A percentile compares a stretch with the other conserved stretches of the same genome.
phyloP scores from a whole-genome alignment of 2,113 vertebrate genomes.

The Etia nguti region DNA sequence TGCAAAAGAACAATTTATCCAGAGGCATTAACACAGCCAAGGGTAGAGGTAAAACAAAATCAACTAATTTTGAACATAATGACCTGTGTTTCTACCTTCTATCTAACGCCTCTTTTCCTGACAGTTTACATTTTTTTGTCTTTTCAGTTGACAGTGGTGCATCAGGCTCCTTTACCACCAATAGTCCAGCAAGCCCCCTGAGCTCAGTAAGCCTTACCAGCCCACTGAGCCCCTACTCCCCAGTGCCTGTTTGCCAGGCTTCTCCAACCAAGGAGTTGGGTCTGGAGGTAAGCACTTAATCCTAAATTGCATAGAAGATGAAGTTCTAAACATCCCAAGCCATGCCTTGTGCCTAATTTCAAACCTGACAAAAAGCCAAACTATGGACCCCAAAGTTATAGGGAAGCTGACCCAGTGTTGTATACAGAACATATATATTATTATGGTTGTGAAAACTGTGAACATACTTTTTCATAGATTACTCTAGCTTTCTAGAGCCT shows the following conservation, averaged over 20 bases:
- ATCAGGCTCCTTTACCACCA: constrained; percentile 87
- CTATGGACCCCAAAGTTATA: constrained; percentile 18
- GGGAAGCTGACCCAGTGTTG: not conserved
- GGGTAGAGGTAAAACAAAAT: constrained; percentile 78
- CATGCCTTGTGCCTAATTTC: not conserved
- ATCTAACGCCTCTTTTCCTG: not conserved
- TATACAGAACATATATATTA: not conserved
- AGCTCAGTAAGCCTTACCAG: constrained; percentile 94
- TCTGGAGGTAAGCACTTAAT: constrained; percentile 80
- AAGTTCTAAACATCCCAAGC: constrained; percentile 14
- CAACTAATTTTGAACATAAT: not conserved
- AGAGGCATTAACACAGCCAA: constrained; percentile 90
- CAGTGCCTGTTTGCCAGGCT: constrained; percentile 85
- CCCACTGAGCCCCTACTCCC: constrained; percentile 92
- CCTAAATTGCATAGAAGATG: constrained; percentile 6
- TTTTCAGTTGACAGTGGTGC: constrained; percentile 77
- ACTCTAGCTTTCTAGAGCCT: not conserved
- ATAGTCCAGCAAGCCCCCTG: constrained; percentile 93
- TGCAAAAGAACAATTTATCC: constrained; percentile 89
- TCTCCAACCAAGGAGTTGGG: constrained; percentile 87
- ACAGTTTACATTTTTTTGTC: not conserved
- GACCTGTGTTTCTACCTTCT: not conserved
- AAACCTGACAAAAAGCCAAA: not conserved
- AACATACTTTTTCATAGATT: not conserved
- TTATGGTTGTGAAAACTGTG: not conserved